Evolutionary conservation across 2,113 vertebrate genomes (phyloP).

Genomic region (Amia ocellicauda): DNA sequence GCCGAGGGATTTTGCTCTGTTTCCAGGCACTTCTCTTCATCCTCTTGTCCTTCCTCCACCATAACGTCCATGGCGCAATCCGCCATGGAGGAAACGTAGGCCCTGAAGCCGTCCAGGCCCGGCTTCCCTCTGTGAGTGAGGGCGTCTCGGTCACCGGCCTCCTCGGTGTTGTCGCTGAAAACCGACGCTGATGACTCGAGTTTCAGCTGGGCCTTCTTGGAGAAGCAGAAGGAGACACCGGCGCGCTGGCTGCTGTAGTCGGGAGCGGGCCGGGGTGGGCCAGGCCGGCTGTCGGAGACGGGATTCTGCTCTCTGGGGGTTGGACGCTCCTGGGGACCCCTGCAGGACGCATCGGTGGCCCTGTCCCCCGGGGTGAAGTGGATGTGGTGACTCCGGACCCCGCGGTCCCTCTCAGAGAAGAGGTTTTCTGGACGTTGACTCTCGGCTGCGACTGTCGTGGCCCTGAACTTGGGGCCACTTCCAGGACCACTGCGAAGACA

Average conservation of each 20-base stretch:
- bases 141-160: slow-evolving; percentile 62
- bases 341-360: slow-evolving; percentile 39
- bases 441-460: slow-evolving; percentile 59
- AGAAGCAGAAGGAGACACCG: slow-evolving; percentile 93
- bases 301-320: slow-evolving; percentile 44
- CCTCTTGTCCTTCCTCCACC: slow-evolving; percentile 10
- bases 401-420: slow-evolving; percentile 52
- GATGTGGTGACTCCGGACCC: slow-evolving; percentile 47
- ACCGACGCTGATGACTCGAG: slow-evolving; percentile 93
- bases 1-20: neutral
- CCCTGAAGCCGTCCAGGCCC: slow-evolving; percentile 41
- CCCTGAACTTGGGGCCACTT: slow-evolving; percentile 66
- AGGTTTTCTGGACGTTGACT: slow-evolving; percentile 59
- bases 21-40: slow-evolving; percentile 25
- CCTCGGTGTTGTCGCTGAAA: slow-evolving; percentile 85
- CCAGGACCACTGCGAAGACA: slow-evolving; percentile 67
- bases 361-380: slow-evolving; percentile 41
- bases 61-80: slow-evolving; percentile 9
- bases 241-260: slow-evolving; percentile 62
- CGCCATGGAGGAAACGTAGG: slow-evolving; percentile 44
- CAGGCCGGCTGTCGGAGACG: slow-evolving; percentile 39
- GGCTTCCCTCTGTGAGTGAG: slow-evolving; percentile 61
- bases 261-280: slow-evolving; percentile 43
- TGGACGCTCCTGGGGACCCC: slow-evolving; percentile 43
- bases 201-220: slow-evolving; percentile 80